Evolutionary conservation across 2,888 invertebrate species (phyloP), one percentile per base, ranked within the genome.

Genomic region (Heliothis peltigera): DNA sequence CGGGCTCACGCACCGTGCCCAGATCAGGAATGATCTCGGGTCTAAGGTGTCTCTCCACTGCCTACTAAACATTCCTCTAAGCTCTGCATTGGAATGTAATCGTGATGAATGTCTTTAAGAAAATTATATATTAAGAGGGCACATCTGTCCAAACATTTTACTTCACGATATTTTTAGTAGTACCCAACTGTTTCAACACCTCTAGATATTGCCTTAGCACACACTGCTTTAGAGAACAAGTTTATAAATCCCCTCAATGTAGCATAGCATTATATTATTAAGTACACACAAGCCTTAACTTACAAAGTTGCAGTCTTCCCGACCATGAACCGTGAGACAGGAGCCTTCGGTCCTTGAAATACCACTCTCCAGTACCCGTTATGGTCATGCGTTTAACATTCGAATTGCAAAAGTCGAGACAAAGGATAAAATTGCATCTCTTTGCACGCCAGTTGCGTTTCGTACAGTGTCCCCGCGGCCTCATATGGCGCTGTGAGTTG

Each of bases 371-470:
- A 83, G 76, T 79, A 79, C 86, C 71, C 63, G 58, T 82, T 87
- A 84, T 85, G 84, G 89, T 80, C 75, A 79, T 79, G 66, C 67
- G 68, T 77, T 80, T 80, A 77, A 80, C 60, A 84, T 84, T 85
- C 84, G 76, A 74, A 77, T 77, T 78, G 80, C 75, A 75, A 74
- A 66, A 67, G 46, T 63, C 67, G 62, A 79, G 77, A 83, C 79
- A 81, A 84, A 82, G 79, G 81, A 81, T 82, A 75, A 86, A 83
- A 80, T 82, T 76, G 81, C 82, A 79, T 84, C 81, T 74, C 68
- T 84, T 84, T 83, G 81, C 80, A 78, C 77, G 75, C 77, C 70
- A 70, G 62, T 59, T 71, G 74, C 77, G 72, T 72, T 77, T 74
- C 49, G 67, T 70, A 64, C 62, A 32, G 62, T 57, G 70, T 72